Percentiles rank a stretch among this genome's conserved stretches.
phyloP scores from a whole-genome alignment of 2,113 vertebrate genomes.

The Sinocyclocheilus anophthalmus region DNA sequence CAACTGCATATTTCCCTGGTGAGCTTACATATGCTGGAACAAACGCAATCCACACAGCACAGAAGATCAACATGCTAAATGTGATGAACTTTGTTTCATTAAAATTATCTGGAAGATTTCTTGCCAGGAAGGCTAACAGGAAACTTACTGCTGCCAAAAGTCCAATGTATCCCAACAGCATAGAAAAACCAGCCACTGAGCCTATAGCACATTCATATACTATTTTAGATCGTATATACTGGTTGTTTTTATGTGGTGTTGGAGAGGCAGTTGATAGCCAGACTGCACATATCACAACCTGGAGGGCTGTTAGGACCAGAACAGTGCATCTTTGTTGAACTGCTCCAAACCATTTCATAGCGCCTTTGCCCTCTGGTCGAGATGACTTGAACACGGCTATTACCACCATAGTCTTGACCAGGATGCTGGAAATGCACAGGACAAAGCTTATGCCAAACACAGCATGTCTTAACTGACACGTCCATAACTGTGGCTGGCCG shows the following conservation, averaged over 20 bases:
- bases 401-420: slow-evolving; percentile 76
- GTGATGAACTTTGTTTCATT: slow-evolving; percentile 72
- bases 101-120: slow-evolving; percentile 73
- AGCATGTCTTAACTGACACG: no score
- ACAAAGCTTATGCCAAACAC: slow-evolving; percentile 78
- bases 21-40: slow-evolving; percentile 74
- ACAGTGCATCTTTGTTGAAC: slow-evolving; percentile 71
- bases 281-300: slow-evolving; percentile 65
- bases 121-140: slow-evolving; percentile 70
- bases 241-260: slow-evolving; percentile 63
- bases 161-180: slow-evolving; percentile 70
- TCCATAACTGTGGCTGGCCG: no score
- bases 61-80: slow-evolving; percentile 78
- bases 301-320: slow-evolving; percentile 61
- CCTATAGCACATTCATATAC: slow-evolving; percentile 71
- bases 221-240: slow-evolving; percentile 64
- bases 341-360: slow-evolving; percentile 71
- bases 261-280: slow-evolving; percentile 65
- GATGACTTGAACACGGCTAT: slow-evolving; percentile 72
- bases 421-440: slow-evolving; percentile 73
- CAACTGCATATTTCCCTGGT: no score
- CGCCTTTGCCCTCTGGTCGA: slow-evolving; percentile 61
- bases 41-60: slow-evolving; percentile 72
- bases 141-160: slow-evolving; percentile 68
- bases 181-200: slow-evolving; percentile 64